Conservation (phyloP, 2,888 invertebrate species). For the Caenorhabditis sp. region DNA sequence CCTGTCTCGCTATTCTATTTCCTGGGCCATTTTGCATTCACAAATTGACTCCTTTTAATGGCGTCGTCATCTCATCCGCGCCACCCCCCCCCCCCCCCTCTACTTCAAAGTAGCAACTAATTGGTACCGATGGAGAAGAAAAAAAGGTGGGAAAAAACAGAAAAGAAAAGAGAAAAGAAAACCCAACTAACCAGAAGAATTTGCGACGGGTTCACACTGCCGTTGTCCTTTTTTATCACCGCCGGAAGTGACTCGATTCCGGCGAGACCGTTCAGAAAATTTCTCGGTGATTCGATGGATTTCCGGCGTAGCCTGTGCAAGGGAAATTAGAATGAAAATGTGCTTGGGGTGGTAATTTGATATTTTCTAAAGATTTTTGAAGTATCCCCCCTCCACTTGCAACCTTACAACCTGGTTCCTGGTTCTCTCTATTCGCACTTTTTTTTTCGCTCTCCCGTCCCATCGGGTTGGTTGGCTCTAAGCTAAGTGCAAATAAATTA, state of each 20-base stretch:
- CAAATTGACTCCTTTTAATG: conserved; percentile 58
- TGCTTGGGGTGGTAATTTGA: conserved; percentile 15
- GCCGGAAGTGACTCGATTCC: conserved; percentile 61
- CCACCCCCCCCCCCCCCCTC: conserved; percentile 11
- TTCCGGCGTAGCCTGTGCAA: conserved; percentile 56
- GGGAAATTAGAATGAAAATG: no score
- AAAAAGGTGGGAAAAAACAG: no score
- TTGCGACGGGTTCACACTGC: conserved; percentile 42
- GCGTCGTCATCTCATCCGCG: conserved; percentile 31
- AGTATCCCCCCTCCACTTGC: no score
- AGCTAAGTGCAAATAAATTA: conserved; percentile 46
- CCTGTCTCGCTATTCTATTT: conserved; percentile 17
- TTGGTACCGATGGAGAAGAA: conserved; percentile 17
- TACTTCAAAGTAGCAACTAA: conserved; percentile 3
- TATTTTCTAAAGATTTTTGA: no score
- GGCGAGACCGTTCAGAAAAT: conserved; percentile 60
- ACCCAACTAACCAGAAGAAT: conserved; percentile 60
- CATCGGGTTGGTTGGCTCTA: no score
- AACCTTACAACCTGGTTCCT: not conserved
- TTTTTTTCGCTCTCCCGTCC: not conserved
- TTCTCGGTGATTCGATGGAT: conserved; percentile 64
- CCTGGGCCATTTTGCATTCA: conserved; percentile 25
- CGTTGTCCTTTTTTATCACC: conserved; percentile 49
- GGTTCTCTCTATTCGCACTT: conserved; percentile 1
- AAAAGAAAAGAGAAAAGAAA: no score